A percentile compares a stretch with the other conserved stretches of the same genome.
Evolutionary conservation across 2,113 vertebrate species (phyloP).

Genomic region (Paradoxurus hermaphroditus): DNA sequence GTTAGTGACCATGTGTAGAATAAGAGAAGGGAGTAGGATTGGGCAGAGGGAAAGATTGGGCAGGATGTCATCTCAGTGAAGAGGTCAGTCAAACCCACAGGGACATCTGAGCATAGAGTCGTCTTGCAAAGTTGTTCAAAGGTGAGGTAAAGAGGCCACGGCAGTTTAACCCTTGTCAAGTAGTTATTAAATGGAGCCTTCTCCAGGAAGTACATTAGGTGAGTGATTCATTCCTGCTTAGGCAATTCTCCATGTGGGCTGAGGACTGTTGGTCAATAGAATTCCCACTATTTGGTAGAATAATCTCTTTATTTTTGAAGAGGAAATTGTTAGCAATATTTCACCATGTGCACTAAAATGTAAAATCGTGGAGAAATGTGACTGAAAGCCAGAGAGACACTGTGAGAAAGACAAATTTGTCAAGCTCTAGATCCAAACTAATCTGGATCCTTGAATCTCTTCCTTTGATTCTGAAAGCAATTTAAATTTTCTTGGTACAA

Average conservation of each 20-base stretch:
- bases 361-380: neutral
- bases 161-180: neutral
- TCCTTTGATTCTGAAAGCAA: neutral
- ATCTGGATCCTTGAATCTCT: neutral
- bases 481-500: neutral
- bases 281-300: neutral
- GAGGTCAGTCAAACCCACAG: neutral
- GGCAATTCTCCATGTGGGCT: neutral
- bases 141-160: fast-evolving
- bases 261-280: neutral
- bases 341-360: neutral
- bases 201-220: neutral
- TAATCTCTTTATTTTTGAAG: neutral
- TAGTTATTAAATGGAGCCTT: neutral
- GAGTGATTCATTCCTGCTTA: neutral
- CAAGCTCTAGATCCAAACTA: neutral
- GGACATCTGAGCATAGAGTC: neutral
- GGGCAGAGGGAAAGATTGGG: neutral
- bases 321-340: neutral
- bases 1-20: neutral
- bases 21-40: neutral
- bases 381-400: neutral
- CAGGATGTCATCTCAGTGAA: neutral
- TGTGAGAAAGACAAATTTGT: neutral
- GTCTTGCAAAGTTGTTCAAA: neutral